Base-by-base conservation (phyloP, 1,140 invertebrate species). In the Telenomus remus region DNA sequence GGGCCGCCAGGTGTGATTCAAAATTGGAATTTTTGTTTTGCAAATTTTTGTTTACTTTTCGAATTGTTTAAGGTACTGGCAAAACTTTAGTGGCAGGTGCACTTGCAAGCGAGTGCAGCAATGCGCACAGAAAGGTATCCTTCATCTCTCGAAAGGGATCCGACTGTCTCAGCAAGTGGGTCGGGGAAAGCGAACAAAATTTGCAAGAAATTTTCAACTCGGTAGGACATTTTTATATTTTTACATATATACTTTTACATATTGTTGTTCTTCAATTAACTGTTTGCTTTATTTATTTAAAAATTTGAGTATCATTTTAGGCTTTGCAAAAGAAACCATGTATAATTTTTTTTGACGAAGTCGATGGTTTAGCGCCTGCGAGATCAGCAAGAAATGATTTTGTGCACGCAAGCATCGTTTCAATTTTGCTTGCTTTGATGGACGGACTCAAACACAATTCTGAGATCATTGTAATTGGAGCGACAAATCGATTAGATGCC, bases 291-390 rank as follows among this genome's bases (percentile, higher is more conserved):
- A 37, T 51, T 75, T 37, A n/a, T 11, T 1, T 39, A 9, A 11
- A 39, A 11, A 11, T 39, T n/a, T n/a, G n/a, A 39, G 9, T 68
- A 55, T 39, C 72, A 71, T 48, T 79, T 60, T 12, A 86, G 92
- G 93, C 93, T 0, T 85, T 91, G 47, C 91, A 92, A 82, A 91
- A 91, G 78, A 91, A 92, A 51, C 93, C 93, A 3, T 92, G 91
- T 57, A 94, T 93, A 3, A 93, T 94, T 47, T 94, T 94, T 78
- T 92, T 94, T 63, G 93, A 94, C 85, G 93, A 94, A 84, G 92
- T 94, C 14, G 93, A 94, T 76, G 92, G 92, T 1, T 84, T 94
- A n/a, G 92, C 92, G 66, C 91, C 91, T 0, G 87, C 90, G 19
- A 82, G 93, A 72, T 92, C 92, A 4, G 86, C 86, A 14, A 89